Conservation (phyloP, 2,888 invertebrate species). For the Blomia tropicalis region DNA sequence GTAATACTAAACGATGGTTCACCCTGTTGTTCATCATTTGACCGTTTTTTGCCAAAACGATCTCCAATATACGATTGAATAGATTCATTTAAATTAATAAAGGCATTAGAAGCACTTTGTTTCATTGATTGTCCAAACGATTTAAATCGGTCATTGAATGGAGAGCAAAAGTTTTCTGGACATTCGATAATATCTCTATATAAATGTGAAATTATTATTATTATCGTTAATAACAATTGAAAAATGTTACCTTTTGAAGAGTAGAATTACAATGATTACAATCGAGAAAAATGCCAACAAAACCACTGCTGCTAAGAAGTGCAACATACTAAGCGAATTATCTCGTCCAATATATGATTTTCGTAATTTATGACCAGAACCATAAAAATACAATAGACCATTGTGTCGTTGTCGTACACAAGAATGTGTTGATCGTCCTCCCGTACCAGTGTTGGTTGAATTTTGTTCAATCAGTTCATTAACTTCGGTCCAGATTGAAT, state of each 20-base stretch:
- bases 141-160: not conserved
- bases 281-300: conserved; percentile 25
- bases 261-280: conserved; percentile 21
- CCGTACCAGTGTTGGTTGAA: not conserved
- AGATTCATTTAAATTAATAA: not conserved
- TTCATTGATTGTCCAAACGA: not conserved
- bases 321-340: not conserved
- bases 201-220: not conserved
- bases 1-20: not conserved
- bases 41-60: not conserved
- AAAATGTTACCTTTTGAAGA: conserved; percentile 26
- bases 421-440: not conserved
- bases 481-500: conserved; percentile 27
- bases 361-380: not conserved
- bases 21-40: not conserved
- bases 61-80: not conserved
- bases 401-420: conserved; percentile 8
- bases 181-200: conserved; percentile 12
- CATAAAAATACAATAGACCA: not conserved
- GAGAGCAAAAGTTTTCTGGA: not conserved
- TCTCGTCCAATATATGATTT: not conserved
- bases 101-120: not conserved
- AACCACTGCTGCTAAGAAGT: conserved; percentile 25
- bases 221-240: not conserved
- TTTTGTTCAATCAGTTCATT: too few species aligned